Conservation (phyloP, 2,797 vertebrate genomes). For the Lagocephalus sceleratus region DNA sequence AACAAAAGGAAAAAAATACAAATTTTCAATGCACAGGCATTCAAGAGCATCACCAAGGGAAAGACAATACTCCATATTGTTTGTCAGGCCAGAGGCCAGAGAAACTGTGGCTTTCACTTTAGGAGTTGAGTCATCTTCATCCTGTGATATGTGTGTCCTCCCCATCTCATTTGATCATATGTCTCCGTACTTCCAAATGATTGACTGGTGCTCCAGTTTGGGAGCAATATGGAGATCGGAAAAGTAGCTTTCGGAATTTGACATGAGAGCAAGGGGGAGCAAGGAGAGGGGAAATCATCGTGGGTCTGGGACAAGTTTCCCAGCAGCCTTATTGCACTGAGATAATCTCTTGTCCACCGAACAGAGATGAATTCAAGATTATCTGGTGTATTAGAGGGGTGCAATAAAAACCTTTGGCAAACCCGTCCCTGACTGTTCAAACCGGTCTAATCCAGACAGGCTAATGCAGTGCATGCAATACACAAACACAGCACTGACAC, state of each 20-base stretch:
- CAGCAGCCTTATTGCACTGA: constrained; percentile 65
- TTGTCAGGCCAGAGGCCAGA: constrained; percentile 21
- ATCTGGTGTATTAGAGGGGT: constrained; percentile 40
- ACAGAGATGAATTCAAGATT: constrained; percentile 57
- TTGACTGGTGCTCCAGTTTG: constrained; percentile 47
- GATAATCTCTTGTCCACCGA: constrained; percentile 65
- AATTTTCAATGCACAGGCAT: constrained; percentile 46
- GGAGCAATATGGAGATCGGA: constrained; percentile 67
- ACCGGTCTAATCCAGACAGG: constrained; percentile 57
- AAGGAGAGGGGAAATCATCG: constrained; percentile 60
- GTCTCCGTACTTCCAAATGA: constrained; percentile 26
- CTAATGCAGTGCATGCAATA: constrained; percentile 53
- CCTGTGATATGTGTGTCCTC: constrained; percentile 32
- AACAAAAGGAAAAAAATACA: constrained; percentile 24
- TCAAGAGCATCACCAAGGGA: constrained; percentile 56
- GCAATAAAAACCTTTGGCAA: constrained; percentile 64
- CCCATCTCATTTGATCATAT: constrained; percentile 9
- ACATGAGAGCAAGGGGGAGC: constrained; percentile 43
- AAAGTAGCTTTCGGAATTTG: constrained; percentile 48
- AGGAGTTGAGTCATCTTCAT: constrained; percentile 2
- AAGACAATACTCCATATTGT: constrained; percentile 65
- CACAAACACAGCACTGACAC: constrained; percentile 47
- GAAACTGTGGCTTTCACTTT: constrained; percentile 12
- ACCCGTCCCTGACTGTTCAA: constrained; percentile 60
- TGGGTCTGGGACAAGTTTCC: constrained; percentile 59